Evolutionary conservation across 1,140 invertebrate species (phyloP).

Genomic region (Arion vulgaris): DNA sequence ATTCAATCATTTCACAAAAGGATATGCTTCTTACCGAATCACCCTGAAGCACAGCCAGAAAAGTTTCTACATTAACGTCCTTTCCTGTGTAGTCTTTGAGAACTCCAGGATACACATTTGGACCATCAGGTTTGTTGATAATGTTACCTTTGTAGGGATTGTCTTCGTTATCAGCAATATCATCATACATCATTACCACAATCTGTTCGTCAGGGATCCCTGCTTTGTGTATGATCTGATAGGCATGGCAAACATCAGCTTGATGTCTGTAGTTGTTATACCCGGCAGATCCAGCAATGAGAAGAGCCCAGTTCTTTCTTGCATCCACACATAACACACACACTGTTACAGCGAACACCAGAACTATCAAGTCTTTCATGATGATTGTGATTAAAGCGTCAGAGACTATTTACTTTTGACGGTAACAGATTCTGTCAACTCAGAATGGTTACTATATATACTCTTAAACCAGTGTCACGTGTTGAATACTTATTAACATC

Average conservation of each 20-base stretch:
- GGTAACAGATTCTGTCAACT: no score
- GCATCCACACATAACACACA: not conserved
- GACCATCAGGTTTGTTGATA: constrained; percentile 77
- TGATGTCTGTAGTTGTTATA: constrained; percentile 79
- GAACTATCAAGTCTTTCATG: not conserved
- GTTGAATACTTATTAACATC: not conserved
- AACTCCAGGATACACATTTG: constrained; percentile 78
- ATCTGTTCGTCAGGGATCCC: constrained; percentile 78
- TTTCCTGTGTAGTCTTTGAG: constrained; percentile 77
- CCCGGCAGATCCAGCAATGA: constrained; percentile 77
- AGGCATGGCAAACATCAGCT: constrained; percentile 79
- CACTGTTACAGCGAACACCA: not conserved
- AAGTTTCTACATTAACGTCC: constrained; percentile 76
- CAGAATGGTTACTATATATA: not conserved
- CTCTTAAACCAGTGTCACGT: not conserved
- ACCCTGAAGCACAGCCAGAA: constrained; percentile 76
- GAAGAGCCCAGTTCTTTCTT: constrained; percentile 75
- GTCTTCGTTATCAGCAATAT: constrained; percentile 76
- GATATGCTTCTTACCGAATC: constrained; percentile 61
- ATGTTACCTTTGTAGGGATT: constrained; percentile 78
- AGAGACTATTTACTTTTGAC: no score
- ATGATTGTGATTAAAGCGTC: no score
- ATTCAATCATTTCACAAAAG: no score
- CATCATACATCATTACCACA: constrained; percentile 80
- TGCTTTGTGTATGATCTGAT: constrained; percentile 76